Evolutionary conservation across 92 coral and sea anemone species (phyloP).

Genomic region (Epizoanthus fatuus): DNA sequence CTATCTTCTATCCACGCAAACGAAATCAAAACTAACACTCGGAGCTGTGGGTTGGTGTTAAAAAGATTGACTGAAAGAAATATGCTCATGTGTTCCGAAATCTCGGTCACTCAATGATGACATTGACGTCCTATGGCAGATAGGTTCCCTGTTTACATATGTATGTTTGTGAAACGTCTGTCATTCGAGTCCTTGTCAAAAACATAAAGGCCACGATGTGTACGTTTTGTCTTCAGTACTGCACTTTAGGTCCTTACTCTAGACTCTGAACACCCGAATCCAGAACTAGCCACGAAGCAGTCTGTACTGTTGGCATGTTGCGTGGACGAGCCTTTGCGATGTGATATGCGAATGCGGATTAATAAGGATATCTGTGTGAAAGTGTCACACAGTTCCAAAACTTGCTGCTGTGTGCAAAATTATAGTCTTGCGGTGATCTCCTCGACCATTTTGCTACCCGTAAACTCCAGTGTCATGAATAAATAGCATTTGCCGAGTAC

Average conservation of each 20-base stretch:
- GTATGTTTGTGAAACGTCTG: too few relatives aligned
- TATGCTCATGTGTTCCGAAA: too few relatives aligned
- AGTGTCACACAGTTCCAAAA: constrained; percentile 14
- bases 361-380: constrained; percentile 19
- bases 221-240: too few relatives aligned
- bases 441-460: not conserved
- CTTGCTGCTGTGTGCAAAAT: constrained; percentile 41
- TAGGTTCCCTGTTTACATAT: too few relatives aligned
- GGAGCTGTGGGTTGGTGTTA: too few relatives aligned
- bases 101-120: too few relatives aligned
- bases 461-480: not conserved
- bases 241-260: not conserved
- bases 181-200: too few relatives aligned
- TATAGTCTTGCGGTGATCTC: not conserved
- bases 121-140: too few relatives aligned
- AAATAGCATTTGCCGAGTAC: constrained; percentile 11
- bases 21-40: too few relatives aligned
- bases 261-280: not conserved
- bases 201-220: too few relatives aligned
- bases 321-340: constrained; percentile 18
- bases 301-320: not conserved
- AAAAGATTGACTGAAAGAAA: too few relatives aligned
- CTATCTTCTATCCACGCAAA: too few relatives aligned
- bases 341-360: constrained; percentile 18
- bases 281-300: not conserved